These are phyloP conservation scores for Pomatostomus ruficeps DNA, from an alignment of 2,113 vertebrate species.

Conservation along the genomic window DNA sequence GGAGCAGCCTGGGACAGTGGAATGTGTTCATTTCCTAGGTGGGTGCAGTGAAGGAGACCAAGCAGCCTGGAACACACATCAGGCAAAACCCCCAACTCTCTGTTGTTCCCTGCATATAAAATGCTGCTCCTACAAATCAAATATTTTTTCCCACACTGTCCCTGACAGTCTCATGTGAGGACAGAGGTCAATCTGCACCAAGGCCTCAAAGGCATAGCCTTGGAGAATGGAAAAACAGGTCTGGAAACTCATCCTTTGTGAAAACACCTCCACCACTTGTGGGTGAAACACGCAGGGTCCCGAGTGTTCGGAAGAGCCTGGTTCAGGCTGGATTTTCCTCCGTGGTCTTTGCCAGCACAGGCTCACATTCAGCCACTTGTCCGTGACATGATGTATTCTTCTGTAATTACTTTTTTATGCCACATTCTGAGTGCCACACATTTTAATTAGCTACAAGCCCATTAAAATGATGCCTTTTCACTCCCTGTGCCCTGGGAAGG, in stretches of 20 bases:
- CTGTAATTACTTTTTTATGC: slow-evolving; percentile 29
- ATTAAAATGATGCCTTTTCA: slow-evolving; percentile 20
- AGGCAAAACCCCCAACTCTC: background rate
- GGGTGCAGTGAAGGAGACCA: background rate
- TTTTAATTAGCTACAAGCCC: slow-evolving; percentile 51
- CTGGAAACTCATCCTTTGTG: background rate
- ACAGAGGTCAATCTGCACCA: background rate
- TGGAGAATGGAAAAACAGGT: background rate
- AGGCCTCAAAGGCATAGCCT: background rate
- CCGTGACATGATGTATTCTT: background rate
- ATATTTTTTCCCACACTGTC: accelerated
- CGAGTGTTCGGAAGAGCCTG: background rate
- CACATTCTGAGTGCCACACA: slow-evolving; percentile 27
- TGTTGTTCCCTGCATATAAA: background rate
- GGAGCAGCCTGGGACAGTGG: accelerated
- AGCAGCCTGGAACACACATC: background rate
- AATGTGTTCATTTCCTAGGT: background rate
- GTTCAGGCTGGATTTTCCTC: background rate
- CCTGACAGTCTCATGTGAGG: background rate
- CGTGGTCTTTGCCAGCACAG: background rate
- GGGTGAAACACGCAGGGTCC: background rate
- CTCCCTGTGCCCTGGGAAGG: background rate
- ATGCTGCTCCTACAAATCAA: background rate
- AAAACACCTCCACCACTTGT: background rate
- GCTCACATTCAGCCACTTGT: background rate